These are phyloP conservation scores for Procambarus virginalis DNA, from an alignment of 1,140 invertebrate genomes.

Conservation along the genomic window DNA sequence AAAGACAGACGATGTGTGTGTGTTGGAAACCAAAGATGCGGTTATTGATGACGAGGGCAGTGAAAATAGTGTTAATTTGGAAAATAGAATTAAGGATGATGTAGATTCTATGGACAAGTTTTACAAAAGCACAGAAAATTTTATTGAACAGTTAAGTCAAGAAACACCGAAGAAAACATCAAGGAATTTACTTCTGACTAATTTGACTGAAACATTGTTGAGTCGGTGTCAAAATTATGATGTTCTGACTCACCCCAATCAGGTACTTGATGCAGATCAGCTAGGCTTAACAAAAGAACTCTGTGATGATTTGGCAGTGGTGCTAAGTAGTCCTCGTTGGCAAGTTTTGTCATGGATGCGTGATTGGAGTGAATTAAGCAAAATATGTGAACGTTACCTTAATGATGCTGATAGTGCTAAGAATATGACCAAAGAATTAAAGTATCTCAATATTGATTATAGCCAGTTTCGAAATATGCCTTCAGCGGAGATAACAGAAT, in stretches of 20 bases:
- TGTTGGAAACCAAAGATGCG: conserved; percentile 57
- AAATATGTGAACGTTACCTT: conserved; percentile 79
- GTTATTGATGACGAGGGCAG: conserved; percentile 26
- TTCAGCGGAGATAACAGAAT: conserved; percentile 72
- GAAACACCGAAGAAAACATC: conserved; percentile 45
- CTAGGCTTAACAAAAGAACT: conserved; percentile 78
- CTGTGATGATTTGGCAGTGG: conserved; percentile 79
- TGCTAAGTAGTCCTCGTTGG: conserved; percentile 79
- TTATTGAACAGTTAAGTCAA: conserved; percentile 74
- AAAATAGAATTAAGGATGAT: conserved; percentile 55
- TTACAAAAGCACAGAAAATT: conserved; percentile 72
- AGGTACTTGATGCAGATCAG: conserved; percentile 76
- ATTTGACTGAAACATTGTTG: not conserved
- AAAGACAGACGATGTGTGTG: conserved; percentile 24
- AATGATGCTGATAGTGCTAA: conserved; percentile 78
- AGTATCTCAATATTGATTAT: conserved; percentile 81
- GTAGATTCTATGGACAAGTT: conserved; percentile 64
- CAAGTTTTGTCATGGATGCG: conserved; percentile 80
- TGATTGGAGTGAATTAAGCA: conserved; percentile 78
- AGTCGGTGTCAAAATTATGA: conserved; percentile 73
- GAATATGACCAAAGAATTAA: conserved; percentile 79
- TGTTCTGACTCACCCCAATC: conserved; percentile 75
- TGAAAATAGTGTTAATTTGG: conserved; percentile 51
- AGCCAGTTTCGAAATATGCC: conserved; percentile 79
- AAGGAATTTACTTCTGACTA: conserved; percentile 40